Base-by-base conservation (phyloP, 2,113 vertebrate genomes). In the Podarcis cretensis region DNA sequence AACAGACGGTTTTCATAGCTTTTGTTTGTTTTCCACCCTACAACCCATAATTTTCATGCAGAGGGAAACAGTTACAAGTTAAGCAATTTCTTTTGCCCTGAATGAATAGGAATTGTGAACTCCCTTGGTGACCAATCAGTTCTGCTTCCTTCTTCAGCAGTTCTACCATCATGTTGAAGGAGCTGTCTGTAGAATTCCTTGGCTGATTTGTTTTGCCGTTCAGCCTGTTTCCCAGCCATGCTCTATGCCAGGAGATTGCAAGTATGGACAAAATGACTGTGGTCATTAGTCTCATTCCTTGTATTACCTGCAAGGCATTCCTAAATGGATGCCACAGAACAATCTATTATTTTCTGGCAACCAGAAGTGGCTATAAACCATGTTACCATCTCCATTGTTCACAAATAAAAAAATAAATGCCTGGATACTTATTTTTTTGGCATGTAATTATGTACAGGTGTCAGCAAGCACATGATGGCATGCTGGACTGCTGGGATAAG, bases 361-460 rank as follows among this genome's bases (percentile, higher is more conserved):
- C 5, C 32, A 59, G 1, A 48, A 43, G 76, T 20, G 13, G 6
- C 78, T 90, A 83, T 77, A 90, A 77, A 23, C 66, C 68, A 59
- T 65, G 54, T 78, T 88, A 48, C 12, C 35, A 66, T 77, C 88
- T 81, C 86, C 37, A 84, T 89, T 93, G 65, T 82, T 91, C 20
- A 78, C 81, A 32, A 20, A 48, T 73, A 63, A 48, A 9, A 9
- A 59, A 40, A 40, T 2, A n/a, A 1, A 25, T 81, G 43, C 57
- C 30, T 66, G 16, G 37, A 37, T 86, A 90, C 76, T 87, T 82
- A 35, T 63, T 88, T 12, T 13, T 35, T 35, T 96, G 95, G 94
- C 95, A 81, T 40, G 43, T 7, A 54, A 66, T 0, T 81, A 2
- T 66, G 87, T 94, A 82, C 94, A 97, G 93, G 95, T 97, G 93